These are phyloP conservation scores for Aleiodes alternator DNA, from an alignment of 2,888 invertebrate species.

Conservation along the genomic window DNA sequence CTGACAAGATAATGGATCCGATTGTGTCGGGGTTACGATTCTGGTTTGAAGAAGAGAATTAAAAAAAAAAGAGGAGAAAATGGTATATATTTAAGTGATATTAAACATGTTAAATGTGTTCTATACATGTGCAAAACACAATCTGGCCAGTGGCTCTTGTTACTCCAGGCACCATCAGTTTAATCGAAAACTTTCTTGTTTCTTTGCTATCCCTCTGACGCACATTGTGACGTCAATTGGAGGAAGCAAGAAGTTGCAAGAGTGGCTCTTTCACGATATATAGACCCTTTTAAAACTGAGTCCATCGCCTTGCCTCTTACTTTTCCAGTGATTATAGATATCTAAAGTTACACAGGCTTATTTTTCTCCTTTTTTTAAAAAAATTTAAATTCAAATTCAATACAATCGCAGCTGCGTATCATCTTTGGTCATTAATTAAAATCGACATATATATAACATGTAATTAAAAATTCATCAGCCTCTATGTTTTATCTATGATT, in stretches of 20 bases:
- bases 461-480: neutral
- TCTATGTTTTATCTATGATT: neutral
- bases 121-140: constrained; percentile 19
- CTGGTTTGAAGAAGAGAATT: constrained; percentile 56
- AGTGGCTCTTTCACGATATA: constrained; percentile 47
- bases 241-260: constrained; percentile 66
- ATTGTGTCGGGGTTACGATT: constrained; percentile 56
- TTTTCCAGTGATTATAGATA: neutral
- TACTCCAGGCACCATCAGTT: constrained; percentile 65
- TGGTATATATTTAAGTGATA: constrained; percentile 49
- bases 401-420: neutral
- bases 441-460: too few species aligned
- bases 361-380: constrained; percentile 5
- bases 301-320: constrained; percentile 41
- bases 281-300: constrained; percentile 26
- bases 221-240: constrained; percentile 73
- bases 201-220: constrained; percentile 71
- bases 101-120: constrained; percentile 27
- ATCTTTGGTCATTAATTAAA: too few species aligned
- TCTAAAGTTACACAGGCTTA: neutral
- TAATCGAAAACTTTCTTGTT: constrained; percentile 74
- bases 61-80: constrained; percentile 59
- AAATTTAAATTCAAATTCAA: too few species aligned
- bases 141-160: constrained; percentile 52
- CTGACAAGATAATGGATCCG: constrained; percentile 70